phyloP scores from a whole-genome alignment of 2,797 vertebrate genomes.

The Falco berigora region DNA sequence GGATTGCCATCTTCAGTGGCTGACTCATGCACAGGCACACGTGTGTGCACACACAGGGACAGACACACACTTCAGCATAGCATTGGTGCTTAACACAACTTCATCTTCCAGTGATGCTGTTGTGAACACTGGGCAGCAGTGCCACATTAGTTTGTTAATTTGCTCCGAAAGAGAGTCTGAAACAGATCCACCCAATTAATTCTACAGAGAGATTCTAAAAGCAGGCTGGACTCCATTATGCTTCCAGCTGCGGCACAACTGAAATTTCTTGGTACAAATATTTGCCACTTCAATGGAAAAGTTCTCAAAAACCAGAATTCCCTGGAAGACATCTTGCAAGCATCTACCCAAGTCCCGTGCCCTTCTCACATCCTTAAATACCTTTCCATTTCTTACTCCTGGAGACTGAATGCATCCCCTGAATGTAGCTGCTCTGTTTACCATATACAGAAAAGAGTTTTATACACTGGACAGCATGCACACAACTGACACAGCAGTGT shows the following conservation, averaged over 20 bases:
- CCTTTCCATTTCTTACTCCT: neutral
- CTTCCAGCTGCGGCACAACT: neutral
- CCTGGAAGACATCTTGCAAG: neutral
- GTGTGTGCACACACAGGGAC: rapidly evolving
- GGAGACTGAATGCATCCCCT: neutral
- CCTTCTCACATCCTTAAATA: neutral
- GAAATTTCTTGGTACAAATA: neutral
- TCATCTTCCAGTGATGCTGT: neutral
- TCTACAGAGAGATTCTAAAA: neutral
- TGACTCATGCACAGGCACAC: neutral
- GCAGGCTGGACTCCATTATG: neutral
- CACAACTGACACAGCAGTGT: neutral
- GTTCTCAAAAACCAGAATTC: neutral
- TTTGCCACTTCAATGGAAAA: neutral
- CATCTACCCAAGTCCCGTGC: neutral
- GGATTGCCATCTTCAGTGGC: neutral
- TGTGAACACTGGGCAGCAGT: neutral
- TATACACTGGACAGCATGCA: conserved; percentile 24
- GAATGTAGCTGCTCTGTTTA: conserved; percentile 35
- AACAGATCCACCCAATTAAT: neutral
- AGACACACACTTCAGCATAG: neutral
- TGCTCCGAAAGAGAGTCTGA: neutral
- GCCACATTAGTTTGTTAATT: neutral
- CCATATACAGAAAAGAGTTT: neutral
- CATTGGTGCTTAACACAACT: neutral